These are phyloP conservation scores for Cynoglossus semilaevis DNA, from an alignment of 2,113 vertebrate species.

Conservation along the genomic window DNA sequence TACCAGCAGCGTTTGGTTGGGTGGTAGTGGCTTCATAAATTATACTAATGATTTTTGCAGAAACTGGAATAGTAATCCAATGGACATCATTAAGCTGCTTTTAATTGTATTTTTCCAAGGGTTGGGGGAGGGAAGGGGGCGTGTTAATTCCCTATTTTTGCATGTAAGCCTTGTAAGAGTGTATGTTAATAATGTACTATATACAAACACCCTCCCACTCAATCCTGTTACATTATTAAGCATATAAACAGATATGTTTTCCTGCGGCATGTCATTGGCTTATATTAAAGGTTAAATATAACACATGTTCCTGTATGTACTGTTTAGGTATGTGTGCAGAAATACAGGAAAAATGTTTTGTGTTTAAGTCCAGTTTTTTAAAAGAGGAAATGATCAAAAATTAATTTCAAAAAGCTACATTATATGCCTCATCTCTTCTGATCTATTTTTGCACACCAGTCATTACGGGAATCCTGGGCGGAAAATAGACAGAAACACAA, in stretches of 20 bases:
- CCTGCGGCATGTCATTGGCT: not conserved
- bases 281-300: too few relatives aligned
- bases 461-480: conserved; percentile 64
- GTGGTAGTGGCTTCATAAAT: conserved; percentile 65
- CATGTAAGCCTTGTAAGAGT: too few relatives aligned
- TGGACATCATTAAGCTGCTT: conserved; percentile 62
- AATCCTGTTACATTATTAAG: not conserved
- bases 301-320: not conserved
- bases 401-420: conserved; percentile 24
- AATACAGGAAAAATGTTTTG: too few relatives aligned
- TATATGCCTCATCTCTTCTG: conserved; percentile 15
- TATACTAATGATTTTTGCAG: conserved; percentile 62
- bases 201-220: conserved; percentile 5
- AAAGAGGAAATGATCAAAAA: conserved; percentile 33
- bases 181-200: not conserved
- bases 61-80: conserved; percentile 68
- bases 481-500: conserved; percentile 55
- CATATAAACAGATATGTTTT: not conserved
- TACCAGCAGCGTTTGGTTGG: conserved; percentile 48
- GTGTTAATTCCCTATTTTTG: conserved; percentile 27
- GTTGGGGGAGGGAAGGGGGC: conserved; percentile 8
- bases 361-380: too few relatives aligned
- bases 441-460: conserved; percentile 67
- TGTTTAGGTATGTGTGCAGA: too few relatives aligned
- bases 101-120: conserved; percentile 55